A percentile compares a stretch with the other conserved stretches of the same genome.
These are phyloP conservation scores for Acrossocheilus wenchowensis DNA, from an alignment of 2,797 vertebrate genomes.

Conservation along the genomic window DNA sequence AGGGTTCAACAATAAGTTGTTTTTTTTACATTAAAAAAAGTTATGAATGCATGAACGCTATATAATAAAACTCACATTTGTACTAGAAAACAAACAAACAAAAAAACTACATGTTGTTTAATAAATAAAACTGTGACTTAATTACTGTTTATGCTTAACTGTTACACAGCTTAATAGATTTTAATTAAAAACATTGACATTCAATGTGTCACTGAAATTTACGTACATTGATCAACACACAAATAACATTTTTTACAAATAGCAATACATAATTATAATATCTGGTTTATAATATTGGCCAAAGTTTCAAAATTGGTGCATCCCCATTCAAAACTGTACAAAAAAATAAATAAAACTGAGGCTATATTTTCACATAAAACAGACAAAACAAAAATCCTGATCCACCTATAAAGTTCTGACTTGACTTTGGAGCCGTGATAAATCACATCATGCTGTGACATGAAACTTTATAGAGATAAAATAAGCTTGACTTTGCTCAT, in stretches of 20 bases:
- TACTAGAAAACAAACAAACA: neutral
- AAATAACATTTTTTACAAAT: neutral
- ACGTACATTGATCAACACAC: neutral
- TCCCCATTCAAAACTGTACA: neutral
- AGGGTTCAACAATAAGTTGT: neutral
- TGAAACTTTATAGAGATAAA: slow-evolving; percentile 28
- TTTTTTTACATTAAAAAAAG: neutral
- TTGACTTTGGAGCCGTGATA: neutral
- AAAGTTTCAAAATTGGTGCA: neutral
- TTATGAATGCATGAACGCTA: neutral
- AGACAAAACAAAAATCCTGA: neutral
- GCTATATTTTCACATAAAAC: neutral
- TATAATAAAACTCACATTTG: neutral
- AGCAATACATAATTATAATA: neutral
- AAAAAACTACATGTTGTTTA: neutral
- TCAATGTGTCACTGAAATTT: neutral
- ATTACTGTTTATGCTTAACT: neutral
- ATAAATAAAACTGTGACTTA: neutral
- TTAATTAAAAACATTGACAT: neutral
- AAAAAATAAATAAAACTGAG: neutral
- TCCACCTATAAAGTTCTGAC: slow-evolving; percentile 1
- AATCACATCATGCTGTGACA: neutral
- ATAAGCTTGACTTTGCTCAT: slow-evolving; percentile 35
- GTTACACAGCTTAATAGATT: neutral
- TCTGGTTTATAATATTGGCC: neutral